These are phyloP conservation scores for Orius insidiosus DNA, from an alignment of 1,140 invertebrate species.

Conservation along the genomic window DNA sequence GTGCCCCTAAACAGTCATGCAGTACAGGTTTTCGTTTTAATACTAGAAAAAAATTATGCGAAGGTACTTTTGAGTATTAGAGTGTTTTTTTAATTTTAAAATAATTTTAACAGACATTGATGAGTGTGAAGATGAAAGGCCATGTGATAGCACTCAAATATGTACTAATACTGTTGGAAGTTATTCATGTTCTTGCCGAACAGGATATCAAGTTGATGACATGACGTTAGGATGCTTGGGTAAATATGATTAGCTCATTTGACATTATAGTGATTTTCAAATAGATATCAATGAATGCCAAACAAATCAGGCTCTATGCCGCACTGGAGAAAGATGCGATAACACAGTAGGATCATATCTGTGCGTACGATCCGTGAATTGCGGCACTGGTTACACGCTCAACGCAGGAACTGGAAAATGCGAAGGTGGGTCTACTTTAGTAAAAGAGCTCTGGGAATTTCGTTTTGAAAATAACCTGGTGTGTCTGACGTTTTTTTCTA, in stretches of 20 bases:
- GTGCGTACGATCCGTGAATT: slow-evolving; percentile 66
- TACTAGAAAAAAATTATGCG: not conserved
- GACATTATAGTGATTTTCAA: not conserved
- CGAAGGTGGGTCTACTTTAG: slow-evolving; percentile 44
- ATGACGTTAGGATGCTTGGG: slow-evolving; percentile 35
- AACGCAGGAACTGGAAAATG: slow-evolving; percentile 73
- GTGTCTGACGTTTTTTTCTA: slow-evolving; percentile 7
- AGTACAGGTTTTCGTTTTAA: not conserved
- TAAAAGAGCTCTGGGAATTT: slow-evolving; percentile 5
- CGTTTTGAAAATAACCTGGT: not conserved
- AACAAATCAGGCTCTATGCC: slow-evolving; percentile 33
- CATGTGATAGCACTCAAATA: slow-evolving; percentile 32
- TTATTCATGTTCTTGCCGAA: slow-evolving; percentile 31
- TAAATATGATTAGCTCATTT: slow-evolving; percentile 15
- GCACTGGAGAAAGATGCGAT: slow-evolving; percentile 62
- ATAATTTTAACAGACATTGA: slow-evolving; percentile 32
- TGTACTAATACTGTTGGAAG: slow-evolving; percentile 35
- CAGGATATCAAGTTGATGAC: slow-evolving; percentile 33
- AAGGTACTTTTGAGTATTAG: not conserved
- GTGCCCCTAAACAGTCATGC: not conserved
- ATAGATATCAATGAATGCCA: slow-evolving; percentile 49
- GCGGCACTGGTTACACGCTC: slow-evolving; percentile 91
- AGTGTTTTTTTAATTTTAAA: too few species aligned
- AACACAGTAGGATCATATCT: slow-evolving; percentile 76
- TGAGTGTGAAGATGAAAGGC: slow-evolving; percentile 30